These are phyloP conservation scores for Macrophya annulata DNA, from an alignment of 2,888 invertebrate species.

Conservation along the genomic window DNA sequence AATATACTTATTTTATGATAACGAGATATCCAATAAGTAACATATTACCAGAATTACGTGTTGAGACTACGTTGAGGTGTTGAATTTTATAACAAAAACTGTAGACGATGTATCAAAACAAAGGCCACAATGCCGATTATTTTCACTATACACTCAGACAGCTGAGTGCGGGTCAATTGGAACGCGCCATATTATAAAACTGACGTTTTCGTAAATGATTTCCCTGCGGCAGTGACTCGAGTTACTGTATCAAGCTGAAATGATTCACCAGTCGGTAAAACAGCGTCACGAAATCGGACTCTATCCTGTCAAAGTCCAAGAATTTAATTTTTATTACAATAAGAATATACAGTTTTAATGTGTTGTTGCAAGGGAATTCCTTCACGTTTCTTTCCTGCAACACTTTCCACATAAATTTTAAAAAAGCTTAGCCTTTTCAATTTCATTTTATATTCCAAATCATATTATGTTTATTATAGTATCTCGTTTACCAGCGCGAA, in stretches of 20 bases:
- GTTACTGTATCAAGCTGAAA: background rate
- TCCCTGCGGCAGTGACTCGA: conserved; percentile 38
- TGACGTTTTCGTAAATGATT: conserved; percentile 32
- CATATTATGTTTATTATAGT: background rate
- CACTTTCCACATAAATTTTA: background rate
- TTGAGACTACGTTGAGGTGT: background rate
- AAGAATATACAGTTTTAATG: background rate
- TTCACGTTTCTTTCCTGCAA: background rate
- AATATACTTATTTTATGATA: conserved; percentile 23
- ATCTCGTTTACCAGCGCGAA: background rate
- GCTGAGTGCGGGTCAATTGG: conserved; percentile 43
- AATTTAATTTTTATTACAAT: background rate
- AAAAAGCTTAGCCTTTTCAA: background rate
- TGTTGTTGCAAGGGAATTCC: background rate
- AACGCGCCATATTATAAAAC: conserved; percentile 44
- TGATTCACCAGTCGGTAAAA: conserved; percentile 42
- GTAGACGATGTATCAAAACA: background rate
- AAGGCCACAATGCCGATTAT: conserved; percentile 11
- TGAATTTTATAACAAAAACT: background rate
- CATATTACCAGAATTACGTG: conserved; percentile 11
- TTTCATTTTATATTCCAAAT: background rate
- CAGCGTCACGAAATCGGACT: conserved; percentile 6
- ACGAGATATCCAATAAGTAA: background rate
- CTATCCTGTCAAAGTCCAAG: conserved; percentile 25
- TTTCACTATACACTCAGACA: background rate